These are phyloP conservation scores for Ctenosaura bakeri DNA, from an alignment of 2,797 vertebrate genomes.

Conservation along the genomic window DNA sequence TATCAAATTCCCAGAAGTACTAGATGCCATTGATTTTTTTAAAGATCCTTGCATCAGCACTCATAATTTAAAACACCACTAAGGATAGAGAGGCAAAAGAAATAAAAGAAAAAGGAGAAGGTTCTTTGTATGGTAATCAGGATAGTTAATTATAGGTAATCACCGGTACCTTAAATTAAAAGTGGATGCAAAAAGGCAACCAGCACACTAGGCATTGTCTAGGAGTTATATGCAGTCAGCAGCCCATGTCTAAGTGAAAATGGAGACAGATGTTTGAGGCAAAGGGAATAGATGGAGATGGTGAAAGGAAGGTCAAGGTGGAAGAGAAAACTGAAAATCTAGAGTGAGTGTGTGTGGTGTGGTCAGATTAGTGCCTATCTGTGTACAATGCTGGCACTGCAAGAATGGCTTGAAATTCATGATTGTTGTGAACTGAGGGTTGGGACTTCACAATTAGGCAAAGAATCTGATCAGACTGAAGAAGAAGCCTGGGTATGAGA, in stretches of 20 bases:
- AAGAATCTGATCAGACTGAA: neutral
- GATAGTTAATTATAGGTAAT: constrained; percentile 23
- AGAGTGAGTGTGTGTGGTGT: too few relatives aligned
- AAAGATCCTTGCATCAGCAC: too few relatives aligned
- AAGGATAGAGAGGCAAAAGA: neutral
- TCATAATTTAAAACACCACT: too few relatives aligned
- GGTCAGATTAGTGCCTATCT: neutral
- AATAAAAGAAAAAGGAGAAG: neutral
- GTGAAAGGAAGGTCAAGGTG: neutral
- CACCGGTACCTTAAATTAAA: constrained; percentile 22
- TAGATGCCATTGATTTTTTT: too few relatives aligned
- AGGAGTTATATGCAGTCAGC: neutral
- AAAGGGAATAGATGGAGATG: neutral
- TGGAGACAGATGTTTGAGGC: neutral
- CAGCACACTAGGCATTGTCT: neutral
- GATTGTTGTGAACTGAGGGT: neutral
- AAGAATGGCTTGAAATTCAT: neutral
- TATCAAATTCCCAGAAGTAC: neutral
- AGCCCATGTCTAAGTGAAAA: neutral
- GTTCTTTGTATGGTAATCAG: neutral
- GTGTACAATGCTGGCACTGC: neutral
- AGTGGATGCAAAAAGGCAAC: neutral
- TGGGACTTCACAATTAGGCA: neutral
- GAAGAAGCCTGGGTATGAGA: neutral
- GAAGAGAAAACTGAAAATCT: neutral